Evolutionary conservation across 2,113 vertebrate genomes (phyloP).

Genomic region (Columba livia): DNA sequence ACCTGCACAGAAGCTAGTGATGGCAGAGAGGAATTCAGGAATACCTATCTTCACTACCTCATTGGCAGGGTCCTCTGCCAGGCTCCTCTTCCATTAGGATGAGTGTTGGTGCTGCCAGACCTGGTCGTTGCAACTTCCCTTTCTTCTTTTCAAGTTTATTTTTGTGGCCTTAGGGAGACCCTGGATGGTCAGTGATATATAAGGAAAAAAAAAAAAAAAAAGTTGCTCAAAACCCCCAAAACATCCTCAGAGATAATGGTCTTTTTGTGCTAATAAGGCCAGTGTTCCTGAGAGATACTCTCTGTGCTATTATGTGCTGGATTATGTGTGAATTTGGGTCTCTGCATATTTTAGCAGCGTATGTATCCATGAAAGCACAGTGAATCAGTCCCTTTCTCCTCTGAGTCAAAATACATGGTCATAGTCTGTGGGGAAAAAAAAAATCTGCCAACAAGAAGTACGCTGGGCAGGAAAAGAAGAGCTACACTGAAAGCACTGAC

Average conservation of each 20-base stretch:
- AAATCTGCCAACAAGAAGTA: background rate
- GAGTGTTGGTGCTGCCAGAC: background rate
- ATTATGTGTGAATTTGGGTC: background rate
- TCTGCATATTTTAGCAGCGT: background rate
- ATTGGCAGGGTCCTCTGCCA: background rate
- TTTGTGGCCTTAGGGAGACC: background rate
- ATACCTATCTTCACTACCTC: background rate
- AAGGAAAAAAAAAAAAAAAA: background rate
- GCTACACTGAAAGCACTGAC: background rate
- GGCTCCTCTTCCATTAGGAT: background rate
- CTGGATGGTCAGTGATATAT: background rate
- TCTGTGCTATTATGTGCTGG: background rate
- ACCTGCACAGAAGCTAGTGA: background rate
- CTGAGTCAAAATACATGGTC: background rate
- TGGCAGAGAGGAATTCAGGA: background rate
- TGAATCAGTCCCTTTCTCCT: background rate
- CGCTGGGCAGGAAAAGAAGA: background rate
- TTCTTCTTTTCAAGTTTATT: background rate
- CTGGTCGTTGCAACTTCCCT: background rate
- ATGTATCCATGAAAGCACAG: background rate
- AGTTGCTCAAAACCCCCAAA: fast-evolving
- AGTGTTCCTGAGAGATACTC: background rate
- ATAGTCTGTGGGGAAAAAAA: background rate
- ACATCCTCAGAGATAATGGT: background rate
- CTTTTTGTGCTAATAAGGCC: background rate